Evolutionary conservation across 2,888 invertebrate genomes (phyloP).

Genomic region (Trachelus troglodyta): DNA sequence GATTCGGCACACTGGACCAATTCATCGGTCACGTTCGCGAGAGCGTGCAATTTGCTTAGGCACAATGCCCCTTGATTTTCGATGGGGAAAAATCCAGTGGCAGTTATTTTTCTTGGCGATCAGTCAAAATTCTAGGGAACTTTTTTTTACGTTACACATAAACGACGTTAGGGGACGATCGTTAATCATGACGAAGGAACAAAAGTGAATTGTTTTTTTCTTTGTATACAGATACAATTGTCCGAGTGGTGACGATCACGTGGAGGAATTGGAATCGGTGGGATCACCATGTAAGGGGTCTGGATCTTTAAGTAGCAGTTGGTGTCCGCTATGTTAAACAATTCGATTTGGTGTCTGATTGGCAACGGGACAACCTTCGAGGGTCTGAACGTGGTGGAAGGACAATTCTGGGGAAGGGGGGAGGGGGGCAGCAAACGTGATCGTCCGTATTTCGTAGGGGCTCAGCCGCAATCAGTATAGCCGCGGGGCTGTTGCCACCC

Average conservation of each 20-base stretch:
- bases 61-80: constrained; percentile 50
- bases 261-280: not conserved
- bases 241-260: not conserved
- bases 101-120: not conserved
- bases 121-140: not conserved
- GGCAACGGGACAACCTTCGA: constrained; percentile 36
- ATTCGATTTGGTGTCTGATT: constrained; percentile 64
- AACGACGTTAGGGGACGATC: not conserved
- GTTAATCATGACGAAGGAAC: not conserved
- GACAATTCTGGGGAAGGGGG: constrained; percentile 13
- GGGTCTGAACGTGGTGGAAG: constrained; percentile 39
- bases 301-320: constrained; percentile 61
- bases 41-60: constrained; percentile 49
- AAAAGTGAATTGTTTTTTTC: not conserved
- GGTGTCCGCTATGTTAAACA: constrained; percentile 62
- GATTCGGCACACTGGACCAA: constrained; percentile 24
- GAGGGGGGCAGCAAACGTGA: constrained; percentile 4
- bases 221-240: not conserved
- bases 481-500: constrained; percentile 49
- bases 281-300: not conserved
- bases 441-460: constrained; percentile 42
- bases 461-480: constrained; percentile 62
- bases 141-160: not conserved
- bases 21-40: constrained; percentile 44
- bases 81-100: constrained; percentile 9